Evolutionary conservation across 2,113 vertebrate species (phyloP).

Genomic region (Colinus virginianus): DNA sequence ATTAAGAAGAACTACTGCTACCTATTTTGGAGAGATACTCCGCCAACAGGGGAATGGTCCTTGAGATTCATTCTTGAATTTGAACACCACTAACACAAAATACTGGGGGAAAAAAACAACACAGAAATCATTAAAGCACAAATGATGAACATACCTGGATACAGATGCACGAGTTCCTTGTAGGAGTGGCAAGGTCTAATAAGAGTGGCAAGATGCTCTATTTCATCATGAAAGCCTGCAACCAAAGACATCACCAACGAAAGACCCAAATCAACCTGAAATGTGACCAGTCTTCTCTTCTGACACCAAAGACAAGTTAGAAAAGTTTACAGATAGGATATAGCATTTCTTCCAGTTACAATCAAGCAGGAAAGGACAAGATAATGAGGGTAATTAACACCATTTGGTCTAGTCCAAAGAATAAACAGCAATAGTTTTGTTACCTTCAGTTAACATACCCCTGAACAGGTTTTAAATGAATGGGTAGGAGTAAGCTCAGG

Average conservation of each 20-base stretch:
- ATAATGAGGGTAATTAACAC: slow-evolving; percentile 46
- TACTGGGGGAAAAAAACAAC: no score
- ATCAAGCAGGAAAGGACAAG: slow-evolving; percentile 36
- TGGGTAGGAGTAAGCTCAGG: not conserved
- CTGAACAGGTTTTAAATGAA: not conserved
- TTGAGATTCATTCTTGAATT: not conserved
- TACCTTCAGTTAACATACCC: not conserved
- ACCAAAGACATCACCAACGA: not conserved
- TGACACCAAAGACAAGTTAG: not conserved
- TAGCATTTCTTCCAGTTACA: not conserved
- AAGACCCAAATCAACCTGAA: not conserved
- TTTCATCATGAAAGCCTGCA: accelerated
- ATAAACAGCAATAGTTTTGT: not conserved
- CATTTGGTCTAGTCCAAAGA: not conserved
- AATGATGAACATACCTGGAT: not conserved
- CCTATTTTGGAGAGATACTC: not conserved
- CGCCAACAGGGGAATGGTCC: not conserved
- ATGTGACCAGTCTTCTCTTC: not conserved
- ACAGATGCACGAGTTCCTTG: not conserved
- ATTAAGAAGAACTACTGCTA: not conserved
- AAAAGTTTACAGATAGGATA: not conserved
- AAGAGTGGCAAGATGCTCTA: not conserved
- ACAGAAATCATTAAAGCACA: not conserved
- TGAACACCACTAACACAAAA: not conserved
- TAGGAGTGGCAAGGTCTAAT: not conserved